Evolutionary conservation across 2,113 vertebrate genomes (phyloP), one percentile per base, ranked within the genome.

Genomic region (Oryzias curvinotus): DNA sequence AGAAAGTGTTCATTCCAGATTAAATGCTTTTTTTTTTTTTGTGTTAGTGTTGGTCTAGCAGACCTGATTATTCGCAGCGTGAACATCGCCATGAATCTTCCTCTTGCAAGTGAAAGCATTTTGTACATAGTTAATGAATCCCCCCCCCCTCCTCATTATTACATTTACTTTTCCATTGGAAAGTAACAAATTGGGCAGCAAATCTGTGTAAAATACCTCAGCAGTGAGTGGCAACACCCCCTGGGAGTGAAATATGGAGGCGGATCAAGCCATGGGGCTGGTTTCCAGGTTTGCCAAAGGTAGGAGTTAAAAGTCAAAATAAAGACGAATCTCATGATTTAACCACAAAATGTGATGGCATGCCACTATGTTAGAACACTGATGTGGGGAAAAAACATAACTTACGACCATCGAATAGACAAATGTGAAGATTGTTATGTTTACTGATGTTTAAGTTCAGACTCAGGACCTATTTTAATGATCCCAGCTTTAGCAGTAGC

Each of bases 1-100:
- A 86, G 74, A 88, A 87, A 82, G 57, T 80, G 91, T 92, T 94
- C 90, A 91, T 93, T 89, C 88, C 85, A 92, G 94, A 95, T 95
- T 91, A 95, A 94, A 93, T 93, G 91, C 82, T 91, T 36, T 12
- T 36, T 36, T 36, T 12, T 36, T 36, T 36, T 36, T 92, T 79
- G 81, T 92, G 90, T 91, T 87, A 75, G 87, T 71, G 65, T 71
- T 44, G 75, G 66, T 81, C 64, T 79, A 78, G 92, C 93, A 87
- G 88, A 65, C 89, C 78, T 92, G 85, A 92, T 94, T 92, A 93
- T 73, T 85, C 89, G 60, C 68, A 13, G n/a, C 68, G 74, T 89
- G 91, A 83, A 68, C 78, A 90, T 87, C 74, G 75, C 21, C 84
- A 87, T 92, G 89, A 86, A 91, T 91, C 91, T 88, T 80, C 73